Percentiles rank a stretch among this genome's conserved stretches.
Evolutionary conservation across 2,113 vertebrate species (phyloP).

Genomic region (Prunella fulvescens): DNA sequence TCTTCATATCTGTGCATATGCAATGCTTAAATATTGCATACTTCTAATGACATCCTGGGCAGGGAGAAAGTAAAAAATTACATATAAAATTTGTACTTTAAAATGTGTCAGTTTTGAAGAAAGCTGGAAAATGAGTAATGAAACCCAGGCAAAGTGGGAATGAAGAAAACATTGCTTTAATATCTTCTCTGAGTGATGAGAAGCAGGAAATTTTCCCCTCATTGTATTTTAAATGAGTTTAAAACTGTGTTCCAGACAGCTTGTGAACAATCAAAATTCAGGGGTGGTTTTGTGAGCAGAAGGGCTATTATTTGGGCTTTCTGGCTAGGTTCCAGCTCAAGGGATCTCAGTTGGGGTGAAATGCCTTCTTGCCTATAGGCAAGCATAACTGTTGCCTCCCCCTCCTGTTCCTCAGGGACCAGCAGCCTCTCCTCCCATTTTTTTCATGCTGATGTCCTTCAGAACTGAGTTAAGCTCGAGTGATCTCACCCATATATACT

Average conservation of each 20-base stretch:
- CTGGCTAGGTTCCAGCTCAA: background rate
- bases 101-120: background rate
- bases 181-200: background rate
- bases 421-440: background rate
- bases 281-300: background rate
- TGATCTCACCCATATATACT: background rate
- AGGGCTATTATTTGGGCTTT: background rate
- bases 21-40: background rate
- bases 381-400: background rate
- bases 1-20: background rate
- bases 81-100: background rate
- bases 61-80: background rate
- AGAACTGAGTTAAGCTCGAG: background rate
- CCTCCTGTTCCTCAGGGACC: background rate
- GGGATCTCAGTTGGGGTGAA: background rate
- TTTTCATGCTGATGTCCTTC: background rate
- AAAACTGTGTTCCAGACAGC: background rate
- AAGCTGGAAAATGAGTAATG: background rate
- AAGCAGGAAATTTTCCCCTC: background rate
- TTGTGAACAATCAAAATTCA: background rate
- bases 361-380: background rate
- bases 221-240: background rate
- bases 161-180: background rate
- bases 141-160: background rate
- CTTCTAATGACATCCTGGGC: background rate